Evolutionary conservation across 2,797 vertebrate genomes (phyloP), one percentile per base, ranked within the genome.

Genomic region (Psittacula derbiana): DNA sequence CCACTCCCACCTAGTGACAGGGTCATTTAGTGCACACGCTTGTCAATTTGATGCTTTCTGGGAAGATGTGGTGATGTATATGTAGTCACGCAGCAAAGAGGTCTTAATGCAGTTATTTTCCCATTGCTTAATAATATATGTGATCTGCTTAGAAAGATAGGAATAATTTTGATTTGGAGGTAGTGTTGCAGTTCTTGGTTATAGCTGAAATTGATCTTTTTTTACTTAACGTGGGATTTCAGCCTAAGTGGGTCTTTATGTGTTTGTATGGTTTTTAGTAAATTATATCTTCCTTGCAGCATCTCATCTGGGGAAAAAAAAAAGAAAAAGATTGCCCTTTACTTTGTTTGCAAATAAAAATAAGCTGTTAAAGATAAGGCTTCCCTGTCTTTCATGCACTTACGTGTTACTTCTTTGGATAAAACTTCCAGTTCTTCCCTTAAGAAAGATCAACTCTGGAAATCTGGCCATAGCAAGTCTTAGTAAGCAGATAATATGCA

Each of bases 21-120:
- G 8, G 4, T 10, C 15, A 0, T 4, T 49, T 9, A 61, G 3
- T 41, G 23, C 16, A 1, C 6, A 0, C 0, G 0, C 3, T 46
- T 50, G 3, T 27, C 30, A 19, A 0, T 38, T 6, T 13, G 25
- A 1, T 58, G 55, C n/a, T 66, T 72, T 17, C 55, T 21, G 47
- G 41, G 25, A 61, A 66, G 55, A 9, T 12, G 10, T 30, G 40
- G 12, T 47, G 36, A 17, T 5, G 41, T 15, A 8, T 0, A 0
- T 15, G 46, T 33, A 33, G 5, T 43, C 33, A 14, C 7, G 2
- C 1, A 38, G 65, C 50, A 71, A 7, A 58, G 38, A 40, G 5
- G 7, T 12, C 36, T 62, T 46, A 1, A 4, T 27, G 21, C 15
- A 21, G 27, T 43, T 50, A 2, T 21, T 87, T 60, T 60, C 5